phyloP scores from a whole-genome alignment of 2,888 invertebrate species.

The Troides oblongomaculatus region DNA sequence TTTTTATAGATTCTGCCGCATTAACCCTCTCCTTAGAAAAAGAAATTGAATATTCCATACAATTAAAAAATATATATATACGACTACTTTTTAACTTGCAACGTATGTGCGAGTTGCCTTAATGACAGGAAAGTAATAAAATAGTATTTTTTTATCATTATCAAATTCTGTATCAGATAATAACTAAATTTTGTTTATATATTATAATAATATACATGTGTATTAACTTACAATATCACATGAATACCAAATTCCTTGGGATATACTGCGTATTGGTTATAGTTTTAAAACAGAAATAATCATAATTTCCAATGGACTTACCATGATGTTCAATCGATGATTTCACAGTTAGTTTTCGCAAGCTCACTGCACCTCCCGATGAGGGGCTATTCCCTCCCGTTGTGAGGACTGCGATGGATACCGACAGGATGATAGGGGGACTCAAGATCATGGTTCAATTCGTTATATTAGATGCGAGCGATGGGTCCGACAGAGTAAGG shows the following conservation, averaged over 20 bases:
- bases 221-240: too few species aligned
- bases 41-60: too few species aligned
- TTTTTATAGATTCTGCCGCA: too few species aligned
- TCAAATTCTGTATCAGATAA: background rate
- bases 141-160: background rate
- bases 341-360: background rate
- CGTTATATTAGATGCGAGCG: conserved; percentile 39
- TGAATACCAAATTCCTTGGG: background rate
- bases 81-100: background rate
- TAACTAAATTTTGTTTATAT: background rate
- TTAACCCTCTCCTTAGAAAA: too few species aligned
- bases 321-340: background rate
- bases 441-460: conserved; percentile 35
- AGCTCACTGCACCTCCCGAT: conserved; percentile 5
- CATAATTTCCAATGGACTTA: background rate
- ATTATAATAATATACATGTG: background rate
- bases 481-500: conserved; percentile 30
- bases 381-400: conserved; percentile 17
- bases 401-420: conserved; percentile 34
- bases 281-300: background rate
- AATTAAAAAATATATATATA: too few species aligned
- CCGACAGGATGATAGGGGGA: conserved; percentile 45
- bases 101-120: background rate
- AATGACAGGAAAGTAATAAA: background rate
- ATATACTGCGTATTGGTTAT: background rate